A percentile compares a stretch with the other conserved stretches of the same genome.
Conservation (phyloP, 2,113 vertebrate genomes). For the Ovis canadensis region DNA sequence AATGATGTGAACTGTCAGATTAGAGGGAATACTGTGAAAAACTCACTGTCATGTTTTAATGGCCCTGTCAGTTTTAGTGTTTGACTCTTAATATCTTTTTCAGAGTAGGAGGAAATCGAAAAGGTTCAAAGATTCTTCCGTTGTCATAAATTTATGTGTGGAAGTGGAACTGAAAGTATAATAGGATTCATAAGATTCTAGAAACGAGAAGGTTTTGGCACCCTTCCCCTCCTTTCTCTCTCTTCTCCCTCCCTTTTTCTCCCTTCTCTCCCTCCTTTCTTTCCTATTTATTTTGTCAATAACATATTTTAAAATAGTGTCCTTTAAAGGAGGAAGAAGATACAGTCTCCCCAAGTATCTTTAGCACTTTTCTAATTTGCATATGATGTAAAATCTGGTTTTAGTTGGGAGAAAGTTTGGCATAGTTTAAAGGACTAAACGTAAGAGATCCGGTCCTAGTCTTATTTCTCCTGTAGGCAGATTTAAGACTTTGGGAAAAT, state of each 20-base stretch:
- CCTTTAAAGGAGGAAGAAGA: background rate
- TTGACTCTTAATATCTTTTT: slow-evolving; percentile 68
- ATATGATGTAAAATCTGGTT: background rate
- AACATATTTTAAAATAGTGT: background rate
- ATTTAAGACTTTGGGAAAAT: background rate
- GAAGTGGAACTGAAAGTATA: slow-evolving; percentile 60
- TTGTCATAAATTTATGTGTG: slow-evolving; percentile 72
- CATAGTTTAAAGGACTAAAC: background rate
- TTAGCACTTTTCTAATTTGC: slow-evolving; percentile 12
- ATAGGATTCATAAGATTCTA: slow-evolving; percentile 16
- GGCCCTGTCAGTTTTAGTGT: slow-evolving; percentile 69
- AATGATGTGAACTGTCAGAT: slow-evolving; percentile 72
- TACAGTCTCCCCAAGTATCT: background rate
- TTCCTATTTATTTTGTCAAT: background rate
- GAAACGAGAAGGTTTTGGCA: background rate
- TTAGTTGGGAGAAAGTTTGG: background rate
- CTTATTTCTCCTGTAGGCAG: background rate
- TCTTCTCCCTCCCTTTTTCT: background rate
- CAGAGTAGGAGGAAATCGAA: slow-evolving; percentile 67
- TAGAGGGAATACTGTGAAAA: slow-evolving; percentile 70
- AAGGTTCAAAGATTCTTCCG: slow-evolving; percentile 63
- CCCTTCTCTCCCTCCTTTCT: background rate
- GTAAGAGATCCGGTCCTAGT: background rate
- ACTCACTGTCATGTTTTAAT: slow-evolving; percentile 70
- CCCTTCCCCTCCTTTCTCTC: background rate